Percentiles rank a stretch among this genome's conserved stretches.
phyloP scores from a whole-genome alignment of 2,797 vertebrate species.

The Phoeniculus purpureus region DNA sequence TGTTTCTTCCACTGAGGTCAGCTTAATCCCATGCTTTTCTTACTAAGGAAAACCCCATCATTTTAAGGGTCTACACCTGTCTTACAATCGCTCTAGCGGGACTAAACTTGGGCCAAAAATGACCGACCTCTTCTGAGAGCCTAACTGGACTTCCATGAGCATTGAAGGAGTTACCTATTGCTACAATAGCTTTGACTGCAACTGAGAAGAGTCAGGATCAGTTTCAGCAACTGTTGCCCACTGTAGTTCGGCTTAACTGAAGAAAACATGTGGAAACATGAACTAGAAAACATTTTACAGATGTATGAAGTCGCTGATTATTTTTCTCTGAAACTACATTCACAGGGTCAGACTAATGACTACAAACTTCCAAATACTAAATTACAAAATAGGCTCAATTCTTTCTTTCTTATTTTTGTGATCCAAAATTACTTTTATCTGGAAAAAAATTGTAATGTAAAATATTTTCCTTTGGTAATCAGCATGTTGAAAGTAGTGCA shows the following conservation, averaged over 20 bases:
- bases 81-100: not conserved
- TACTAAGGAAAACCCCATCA: not conserved
- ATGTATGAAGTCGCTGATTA: not conserved
- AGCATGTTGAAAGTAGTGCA: not conserved
- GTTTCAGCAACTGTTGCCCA: not conserved
- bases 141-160: not conserved
- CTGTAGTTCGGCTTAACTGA: not conserved
- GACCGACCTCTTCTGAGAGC: not conserved
- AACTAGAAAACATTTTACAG: not conserved
- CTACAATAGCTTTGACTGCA: not conserved
- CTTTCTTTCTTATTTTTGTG: not conserved
- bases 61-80: not conserved
- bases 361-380: not conserved
- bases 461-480: not conserved
- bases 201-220: not conserved
- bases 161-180: not conserved
- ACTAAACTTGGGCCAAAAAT: not conserved
- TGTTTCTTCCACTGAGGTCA: not conserved
- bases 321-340: not conserved
- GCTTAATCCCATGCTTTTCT: not conserved
- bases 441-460: not conserved
- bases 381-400: not conserved
- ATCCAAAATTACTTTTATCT: not conserved
- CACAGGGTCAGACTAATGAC: not conserved
- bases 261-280: not conserved